phyloP scores from a whole-genome alignment of 1,140 invertebrate species.

The Ladona fulva region DNA sequence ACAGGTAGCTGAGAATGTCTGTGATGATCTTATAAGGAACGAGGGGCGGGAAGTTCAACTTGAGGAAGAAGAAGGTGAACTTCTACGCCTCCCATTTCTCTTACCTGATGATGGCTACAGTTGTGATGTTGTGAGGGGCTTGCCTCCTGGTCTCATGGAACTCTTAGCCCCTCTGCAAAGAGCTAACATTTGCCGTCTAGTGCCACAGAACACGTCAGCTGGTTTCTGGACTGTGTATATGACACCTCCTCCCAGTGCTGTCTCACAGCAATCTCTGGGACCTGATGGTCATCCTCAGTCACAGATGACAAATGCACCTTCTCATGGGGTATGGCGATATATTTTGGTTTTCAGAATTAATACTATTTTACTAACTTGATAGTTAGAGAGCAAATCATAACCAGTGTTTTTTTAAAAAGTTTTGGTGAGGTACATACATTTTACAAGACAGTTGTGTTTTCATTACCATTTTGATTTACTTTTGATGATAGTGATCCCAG shows the following conservation, averaged over 20 bases:
- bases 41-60: conserved; percentile 70
- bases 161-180: conserved; percentile 82
- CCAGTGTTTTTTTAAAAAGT: no score
- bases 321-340: background rate
- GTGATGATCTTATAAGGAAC: conserved; percentile 80
- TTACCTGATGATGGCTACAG: conserved; percentile 97
- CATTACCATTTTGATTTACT: no score
- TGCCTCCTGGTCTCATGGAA: conserved; percentile 85
- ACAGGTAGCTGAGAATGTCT: conserved; percentile 80
- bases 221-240: conserved; percentile 95
- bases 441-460: no score
- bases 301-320: background rate
- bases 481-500: no score
- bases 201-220: conserved; percentile 78
- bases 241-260: conserved; percentile 35
- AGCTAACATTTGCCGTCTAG: conserved; percentile 77
- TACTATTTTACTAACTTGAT: no score
- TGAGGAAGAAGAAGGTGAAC: conserved; percentile 82
- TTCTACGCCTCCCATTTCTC: conserved; percentile 80
- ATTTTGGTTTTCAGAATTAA: conserved; percentile 17
- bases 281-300: background rate
- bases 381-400: no score
- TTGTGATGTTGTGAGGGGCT: conserved; percentile 87
- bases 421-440: no score
- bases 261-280: background rate